A percentile compares a stretch with the other conserved stretches of the same genome.
phyloP scores from a whole-genome alignment of 2,797 vertebrate species.

The Poliocrania exsul region DNA sequence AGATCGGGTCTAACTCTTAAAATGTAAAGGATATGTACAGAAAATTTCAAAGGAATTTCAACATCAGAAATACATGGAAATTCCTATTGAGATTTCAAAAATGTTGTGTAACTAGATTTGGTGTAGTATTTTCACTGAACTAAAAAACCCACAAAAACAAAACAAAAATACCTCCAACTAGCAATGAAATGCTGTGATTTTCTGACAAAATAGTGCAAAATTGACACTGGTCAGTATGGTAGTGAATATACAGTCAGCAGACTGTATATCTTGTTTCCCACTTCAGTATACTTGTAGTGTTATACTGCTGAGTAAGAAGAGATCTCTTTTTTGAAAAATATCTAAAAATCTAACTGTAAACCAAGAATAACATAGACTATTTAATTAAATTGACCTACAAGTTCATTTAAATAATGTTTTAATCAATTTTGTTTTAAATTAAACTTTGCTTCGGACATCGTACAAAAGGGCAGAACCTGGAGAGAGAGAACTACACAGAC shows the following conservation, averaged over 20 bases:
- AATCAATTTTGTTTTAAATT: background rate
- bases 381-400: background rate
- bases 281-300: background rate
- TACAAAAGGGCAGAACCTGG: background rate
- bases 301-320: background rate
- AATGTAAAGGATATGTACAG: background rate
- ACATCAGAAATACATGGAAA: background rate
- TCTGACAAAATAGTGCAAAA: background rate
- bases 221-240: background rate
- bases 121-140: background rate
- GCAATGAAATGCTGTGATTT: background rate
- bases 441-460: background rate
- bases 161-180: background rate
- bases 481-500: background rate
- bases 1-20: background rate
- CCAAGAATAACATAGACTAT: background rate
- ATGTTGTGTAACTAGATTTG: background rate
- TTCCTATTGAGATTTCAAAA: background rate
- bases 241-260: background rate
- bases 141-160: background rate
- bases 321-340: background rate
- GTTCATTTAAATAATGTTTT: background rate
- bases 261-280: background rate
- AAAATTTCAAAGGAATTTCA: background rate
- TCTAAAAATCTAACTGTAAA: background rate